Conservation (phyloP, 2,888 invertebrate genomes). For the Lasioglossum villosulum region DNA sequence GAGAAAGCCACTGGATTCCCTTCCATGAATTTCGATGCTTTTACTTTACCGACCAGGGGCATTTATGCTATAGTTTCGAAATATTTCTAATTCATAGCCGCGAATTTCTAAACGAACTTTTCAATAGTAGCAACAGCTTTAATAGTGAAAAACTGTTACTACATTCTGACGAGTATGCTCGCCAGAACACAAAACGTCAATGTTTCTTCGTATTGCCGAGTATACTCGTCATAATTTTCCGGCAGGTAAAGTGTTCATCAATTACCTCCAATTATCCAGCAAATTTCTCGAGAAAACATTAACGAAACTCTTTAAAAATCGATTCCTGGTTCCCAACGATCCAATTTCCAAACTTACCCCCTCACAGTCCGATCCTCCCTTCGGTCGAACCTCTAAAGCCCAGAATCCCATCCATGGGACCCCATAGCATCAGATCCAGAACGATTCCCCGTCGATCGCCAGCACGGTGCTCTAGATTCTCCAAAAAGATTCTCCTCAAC, state of each 20-base stretch:
- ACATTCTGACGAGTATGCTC: not conserved
- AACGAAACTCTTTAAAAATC: not conserved
- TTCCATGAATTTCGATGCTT: not conserved
- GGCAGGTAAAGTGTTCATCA: not conserved
- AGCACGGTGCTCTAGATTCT: slow-evolving; percentile 24
- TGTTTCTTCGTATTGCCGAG: not conserved
- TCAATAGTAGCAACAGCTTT: not conserved
- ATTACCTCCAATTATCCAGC: not conserved
- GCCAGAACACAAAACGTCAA: not conserved
- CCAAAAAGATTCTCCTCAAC: not conserved
- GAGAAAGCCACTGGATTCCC: not conserved
- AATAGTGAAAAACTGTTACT: not conserved
- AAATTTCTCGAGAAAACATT: not conserved
- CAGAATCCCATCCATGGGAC: slow-evolving; percentile 29
- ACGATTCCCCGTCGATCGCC: slow-evolving; percentile 11
- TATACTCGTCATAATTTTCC: not conserved
- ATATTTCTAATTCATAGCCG: not conserved
- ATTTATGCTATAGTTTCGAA: not conserved
- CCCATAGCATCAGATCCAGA: slow-evolving; percentile 32
- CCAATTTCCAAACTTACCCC: slow-evolving; percentile 56
- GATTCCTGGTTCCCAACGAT: not conserved
- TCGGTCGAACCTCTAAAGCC: slow-evolving; percentile 30
- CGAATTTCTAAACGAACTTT: not conserved
- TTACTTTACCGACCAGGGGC: not conserved
- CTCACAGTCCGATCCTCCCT: slow-evolving; percentile 28